Percentiles rank a stretch among this genome's conserved stretches.
Conservation (phyloP, 2,797 vertebrate species). For the Epinephelus awoara region DNA sequence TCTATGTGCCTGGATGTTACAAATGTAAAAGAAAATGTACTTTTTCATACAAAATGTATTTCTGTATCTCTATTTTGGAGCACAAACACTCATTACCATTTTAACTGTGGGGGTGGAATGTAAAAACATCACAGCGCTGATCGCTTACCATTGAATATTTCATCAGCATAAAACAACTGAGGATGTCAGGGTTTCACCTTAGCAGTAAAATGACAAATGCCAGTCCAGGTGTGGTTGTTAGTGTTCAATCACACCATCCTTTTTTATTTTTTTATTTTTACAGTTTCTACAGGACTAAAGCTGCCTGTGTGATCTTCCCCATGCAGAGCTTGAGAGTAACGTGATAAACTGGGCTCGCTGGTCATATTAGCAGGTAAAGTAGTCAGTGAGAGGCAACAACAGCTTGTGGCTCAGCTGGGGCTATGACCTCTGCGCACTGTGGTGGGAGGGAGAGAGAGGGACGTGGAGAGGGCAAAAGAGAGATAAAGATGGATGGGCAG, state of each 20-base stretch:
- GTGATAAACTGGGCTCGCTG: conserved; percentile 65
- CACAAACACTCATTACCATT: conserved; percentile 32
- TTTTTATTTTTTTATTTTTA: too few species aligned
- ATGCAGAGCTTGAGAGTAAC: conserved; percentile 39
- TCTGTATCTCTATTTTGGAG: conserved; percentile 19
- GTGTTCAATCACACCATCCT: not conserved
- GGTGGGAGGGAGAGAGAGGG: conserved; percentile 37
- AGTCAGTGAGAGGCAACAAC: conserved; percentile 73
- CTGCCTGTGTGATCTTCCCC: conserved; percentile 36
- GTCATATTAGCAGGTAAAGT: conserved; percentile 67
- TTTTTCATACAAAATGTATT: conserved; percentile 21
- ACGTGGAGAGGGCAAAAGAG: conserved; percentile 56
- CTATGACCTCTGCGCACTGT: conserved; percentile 79
- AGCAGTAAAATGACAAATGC: conserved; percentile 8
- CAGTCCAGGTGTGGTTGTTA: conserved; percentile 7
- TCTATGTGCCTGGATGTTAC: conserved; percentile 9
- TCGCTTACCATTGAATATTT: not conserved
- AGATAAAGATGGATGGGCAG: conserved; percentile 61
- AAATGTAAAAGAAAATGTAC: conserved; percentile 8
- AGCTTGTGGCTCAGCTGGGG: conserved; percentile 86
- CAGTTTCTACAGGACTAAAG: not conserved
- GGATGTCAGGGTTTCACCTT: conserved; percentile 17
- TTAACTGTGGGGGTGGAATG: conserved; percentile 24
- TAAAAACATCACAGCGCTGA: conserved; percentile 21
- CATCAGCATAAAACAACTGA: conserved; percentile 24